Percentiles rank a stretch among this genome's conserved stretches.
phyloP scores from a whole-genome alignment of 2,888 invertebrate genomes.

The Epistrophella euchroma region DNA sequence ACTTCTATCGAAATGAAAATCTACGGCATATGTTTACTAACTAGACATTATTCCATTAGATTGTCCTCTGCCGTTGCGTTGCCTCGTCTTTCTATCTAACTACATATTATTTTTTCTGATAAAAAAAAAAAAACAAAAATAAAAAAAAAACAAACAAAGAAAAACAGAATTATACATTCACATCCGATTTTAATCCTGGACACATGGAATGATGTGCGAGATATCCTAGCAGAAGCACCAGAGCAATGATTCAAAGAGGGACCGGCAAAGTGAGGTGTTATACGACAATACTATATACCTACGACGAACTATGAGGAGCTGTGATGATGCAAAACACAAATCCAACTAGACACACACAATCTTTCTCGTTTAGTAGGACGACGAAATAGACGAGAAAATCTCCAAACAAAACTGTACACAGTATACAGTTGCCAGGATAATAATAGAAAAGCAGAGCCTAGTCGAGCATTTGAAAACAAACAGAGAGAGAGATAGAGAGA shows the following conservation, averaged over 20 bases:
- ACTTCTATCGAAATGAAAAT: conserved; percentile 59
- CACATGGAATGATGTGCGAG: conserved; percentile 70
- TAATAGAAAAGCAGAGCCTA: conserved; percentile 68
- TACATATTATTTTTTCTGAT: not conserved
- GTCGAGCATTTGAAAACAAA: conserved; percentile 65
- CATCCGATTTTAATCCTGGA: conserved; percentile 64
- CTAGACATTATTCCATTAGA: conserved; percentile 73
- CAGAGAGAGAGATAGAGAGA: not conserved
- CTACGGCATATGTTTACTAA: conserved; percentile 68
- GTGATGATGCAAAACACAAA: conserved; percentile 59
- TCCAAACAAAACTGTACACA: conserved; percentile 65
- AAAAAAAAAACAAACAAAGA: conserved; percentile 6
- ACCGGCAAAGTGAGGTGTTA: conserved; percentile 54
- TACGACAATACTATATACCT: too few relatives aligned
- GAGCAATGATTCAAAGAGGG: conserved; percentile 26
- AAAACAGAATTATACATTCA: conserved; percentile 38
- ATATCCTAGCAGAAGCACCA: conserved; percentile 53
- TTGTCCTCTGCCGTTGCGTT: conserved; percentile 51
- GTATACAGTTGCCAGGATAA: conserved; percentile 69
- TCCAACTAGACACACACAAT: conserved; percentile 36
- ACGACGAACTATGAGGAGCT: conserved; percentile 37
- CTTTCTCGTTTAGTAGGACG: conserved; percentile 11
- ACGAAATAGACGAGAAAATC: conserved; percentile 56
- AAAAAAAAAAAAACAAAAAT: not conserved
- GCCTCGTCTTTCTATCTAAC: conserved; percentile 20